Percentiles rank a stretch among this genome's conserved stretches.
These are phyloP conservation scores for Rousettus leschenaultii DNA, from an alignment of 2,113 vertebrate genomes.

Conservation along the genomic window DNA sequence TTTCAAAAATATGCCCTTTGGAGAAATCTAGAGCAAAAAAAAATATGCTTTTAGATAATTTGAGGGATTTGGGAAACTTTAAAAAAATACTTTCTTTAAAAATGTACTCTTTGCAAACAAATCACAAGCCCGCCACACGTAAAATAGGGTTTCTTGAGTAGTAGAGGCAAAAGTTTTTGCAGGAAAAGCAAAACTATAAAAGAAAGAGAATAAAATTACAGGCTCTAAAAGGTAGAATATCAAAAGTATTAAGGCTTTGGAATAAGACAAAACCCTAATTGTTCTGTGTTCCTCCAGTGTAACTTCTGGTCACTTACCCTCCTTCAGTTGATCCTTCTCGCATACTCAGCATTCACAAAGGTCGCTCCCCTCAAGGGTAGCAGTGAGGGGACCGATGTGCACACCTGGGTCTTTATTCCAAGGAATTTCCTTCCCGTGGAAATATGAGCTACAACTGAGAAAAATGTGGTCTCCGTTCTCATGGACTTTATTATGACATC, in stretches of 20 bases:
- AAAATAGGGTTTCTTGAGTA: neutral
- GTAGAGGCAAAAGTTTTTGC: neutral
- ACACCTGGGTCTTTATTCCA: neutral
- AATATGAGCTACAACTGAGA: neutral
- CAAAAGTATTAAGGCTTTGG: neutral
- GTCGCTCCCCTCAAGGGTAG: neutral
- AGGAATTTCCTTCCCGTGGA: neutral
- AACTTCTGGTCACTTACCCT: neutral
- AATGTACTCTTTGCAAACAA: neutral
- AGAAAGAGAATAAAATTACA: neutral
- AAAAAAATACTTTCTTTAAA: neutral
- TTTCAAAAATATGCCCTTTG: neutral
- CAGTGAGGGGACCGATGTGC: rapidly evolving
- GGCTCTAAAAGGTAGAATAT: neutral
- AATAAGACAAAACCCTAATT: neutral
- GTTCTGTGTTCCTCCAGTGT: neutral
- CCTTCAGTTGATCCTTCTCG: neutral
- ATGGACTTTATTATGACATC: neutral
- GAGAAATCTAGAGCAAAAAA: neutral
- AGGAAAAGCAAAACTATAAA: neutral
- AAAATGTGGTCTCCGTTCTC: neutral
- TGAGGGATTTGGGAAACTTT: neutral
- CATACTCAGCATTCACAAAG: neutral
- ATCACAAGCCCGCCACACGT: neutral
- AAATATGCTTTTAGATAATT: neutral